Evolutionary conservation across 2,888 invertebrate genomes (phyloP).

Genomic region (Dryobotodes eremita): DNA sequence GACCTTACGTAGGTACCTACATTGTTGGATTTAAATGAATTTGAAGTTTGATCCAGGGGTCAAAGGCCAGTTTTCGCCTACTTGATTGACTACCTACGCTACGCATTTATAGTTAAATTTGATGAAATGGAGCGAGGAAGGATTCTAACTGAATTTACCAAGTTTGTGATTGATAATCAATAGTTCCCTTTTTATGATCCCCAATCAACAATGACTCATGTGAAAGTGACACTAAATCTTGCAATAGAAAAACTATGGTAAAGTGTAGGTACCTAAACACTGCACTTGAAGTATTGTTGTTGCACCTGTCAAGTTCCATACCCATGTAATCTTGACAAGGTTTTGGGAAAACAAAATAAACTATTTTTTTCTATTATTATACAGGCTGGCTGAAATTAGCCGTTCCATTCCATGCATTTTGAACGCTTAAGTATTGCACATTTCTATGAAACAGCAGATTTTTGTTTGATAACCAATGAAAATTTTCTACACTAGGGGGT

Average conservation of each 20-base stretch:
- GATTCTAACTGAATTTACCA: background rate
- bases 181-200: background rate
- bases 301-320: background rate
- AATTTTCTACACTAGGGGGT: too few relatives aligned
- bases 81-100: background rate
- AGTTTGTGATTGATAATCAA: background rate
- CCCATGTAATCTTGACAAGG: background rate
- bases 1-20: background rate
- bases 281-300: background rate
- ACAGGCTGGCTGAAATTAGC: too few relatives aligned
- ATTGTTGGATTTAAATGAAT: background rate
- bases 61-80: conserved; percentile 21
- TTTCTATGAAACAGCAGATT: too few relatives aligned
- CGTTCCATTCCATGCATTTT: too few relatives aligned
- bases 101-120: background rate
- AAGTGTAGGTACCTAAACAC: background rate
- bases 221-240: background rate
- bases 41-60: conserved; percentile 30
- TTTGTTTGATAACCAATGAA: too few relatives aligned
- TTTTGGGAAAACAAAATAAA: background rate
- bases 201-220: background rate
- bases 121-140: background rate
- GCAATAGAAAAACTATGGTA: background rate
- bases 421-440: too few relatives aligned
- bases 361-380: background rate